Conservation (phyloP, 2,113 vertebrate genomes). For the Colius striatus region DNA sequence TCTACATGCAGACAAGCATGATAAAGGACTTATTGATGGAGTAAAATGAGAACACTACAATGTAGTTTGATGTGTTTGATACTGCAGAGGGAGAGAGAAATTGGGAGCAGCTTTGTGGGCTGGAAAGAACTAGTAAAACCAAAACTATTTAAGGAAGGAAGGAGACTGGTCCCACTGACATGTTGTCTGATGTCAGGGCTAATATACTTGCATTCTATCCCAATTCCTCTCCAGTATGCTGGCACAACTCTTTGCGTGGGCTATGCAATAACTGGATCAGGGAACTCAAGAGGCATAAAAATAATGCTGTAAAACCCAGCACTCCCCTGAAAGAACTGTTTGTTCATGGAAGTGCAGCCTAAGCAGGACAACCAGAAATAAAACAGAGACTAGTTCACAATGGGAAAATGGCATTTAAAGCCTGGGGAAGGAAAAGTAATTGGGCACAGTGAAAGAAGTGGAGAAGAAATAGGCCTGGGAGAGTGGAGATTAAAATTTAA, state of each 20-base stretch:
- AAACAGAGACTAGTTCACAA: neutral
- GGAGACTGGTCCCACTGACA: neutral
- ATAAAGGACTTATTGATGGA: neutral
- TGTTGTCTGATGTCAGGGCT: neutral
- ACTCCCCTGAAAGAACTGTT: neutral
- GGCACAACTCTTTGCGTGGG: neutral
- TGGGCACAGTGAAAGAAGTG: neutral
- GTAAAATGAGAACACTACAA: neutral
- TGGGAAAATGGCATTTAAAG: neutral
- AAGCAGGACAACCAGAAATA: neutral
- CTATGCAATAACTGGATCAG: neutral
- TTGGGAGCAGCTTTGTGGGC: neutral
- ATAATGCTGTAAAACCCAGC: neutral
- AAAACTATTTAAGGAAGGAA: neutral
- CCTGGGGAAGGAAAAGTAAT: neutral
- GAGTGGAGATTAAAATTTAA: neutral
- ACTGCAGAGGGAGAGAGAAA: neutral
- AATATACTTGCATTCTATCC: neutral
- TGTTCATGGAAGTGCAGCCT: neutral
- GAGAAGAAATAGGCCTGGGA: neutral
- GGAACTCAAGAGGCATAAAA: neutral
- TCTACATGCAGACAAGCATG: neutral
- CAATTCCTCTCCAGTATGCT: rapidly evolving
- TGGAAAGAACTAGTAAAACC: neutral
- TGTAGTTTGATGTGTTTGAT: neutral